Evolutionary conservation across 1,140 invertebrate species (phyloP).

Genomic region (Nasonia vitripennis): DNA sequence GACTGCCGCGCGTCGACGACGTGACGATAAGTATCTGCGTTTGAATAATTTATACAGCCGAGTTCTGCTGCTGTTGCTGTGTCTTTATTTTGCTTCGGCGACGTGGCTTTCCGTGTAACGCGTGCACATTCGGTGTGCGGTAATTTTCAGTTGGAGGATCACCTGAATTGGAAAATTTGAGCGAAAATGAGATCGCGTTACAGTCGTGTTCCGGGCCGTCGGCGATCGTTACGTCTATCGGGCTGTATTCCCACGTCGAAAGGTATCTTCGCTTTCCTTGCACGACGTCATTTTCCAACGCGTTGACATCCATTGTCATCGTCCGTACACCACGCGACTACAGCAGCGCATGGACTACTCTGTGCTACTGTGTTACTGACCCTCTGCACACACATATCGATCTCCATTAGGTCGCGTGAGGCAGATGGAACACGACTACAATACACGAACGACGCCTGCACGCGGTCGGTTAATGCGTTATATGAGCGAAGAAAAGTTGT

Average conservation of each 20-base stretch:
- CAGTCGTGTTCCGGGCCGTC: neutral
- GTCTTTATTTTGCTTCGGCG: neutral
- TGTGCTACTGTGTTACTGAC: conserved; percentile 18
- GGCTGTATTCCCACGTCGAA: neutral
- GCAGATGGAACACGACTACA: neutral
- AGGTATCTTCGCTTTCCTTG: neutral
- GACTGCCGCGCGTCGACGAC: conserved; percentile 20
- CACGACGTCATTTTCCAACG: conserved; percentile 10
- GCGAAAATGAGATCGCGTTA: neutral
- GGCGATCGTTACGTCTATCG: neutral
- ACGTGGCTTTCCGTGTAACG: neutral
- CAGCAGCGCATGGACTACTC: neutral
- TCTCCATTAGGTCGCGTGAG: conserved; percentile 41
- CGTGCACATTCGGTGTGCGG: neutral
- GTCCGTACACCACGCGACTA: neutral
- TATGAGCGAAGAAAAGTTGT: neutral
- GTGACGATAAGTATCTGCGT: conserved; percentile 36
- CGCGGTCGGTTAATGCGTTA: neutral
- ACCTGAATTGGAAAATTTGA: neutral
- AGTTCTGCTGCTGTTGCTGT: neutral
- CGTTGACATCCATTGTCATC: conserved; percentile 15
- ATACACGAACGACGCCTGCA: neutral
- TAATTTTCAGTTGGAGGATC: neutral
- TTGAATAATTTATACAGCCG: conserved; percentile 20
- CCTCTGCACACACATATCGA: conserved; percentile 35